Percentiles rank a stretch among this genome's conserved stretches.
phyloP scores from a whole-genome alignment of 2,113 vertebrate species.

The Psittacus erithacus region DNA sequence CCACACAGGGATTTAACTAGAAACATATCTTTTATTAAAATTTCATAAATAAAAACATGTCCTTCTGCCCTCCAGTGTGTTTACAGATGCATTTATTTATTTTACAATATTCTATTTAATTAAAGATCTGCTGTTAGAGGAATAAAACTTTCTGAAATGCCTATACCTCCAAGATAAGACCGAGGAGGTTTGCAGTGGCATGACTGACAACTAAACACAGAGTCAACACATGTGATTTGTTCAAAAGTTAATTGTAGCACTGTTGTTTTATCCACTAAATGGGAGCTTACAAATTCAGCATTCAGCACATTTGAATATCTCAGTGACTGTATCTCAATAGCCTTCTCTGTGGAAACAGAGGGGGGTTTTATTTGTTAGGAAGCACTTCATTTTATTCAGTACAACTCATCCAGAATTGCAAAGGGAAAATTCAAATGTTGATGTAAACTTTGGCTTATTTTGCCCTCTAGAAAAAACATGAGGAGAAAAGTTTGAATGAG shows the following conservation, averaged over 20 bases:
- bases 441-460: not conserved
- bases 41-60: conserved; percentile 50
- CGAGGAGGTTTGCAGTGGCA: not conserved
- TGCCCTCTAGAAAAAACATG: rapidly evolving
- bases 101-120: conserved; percentile 54
- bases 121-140: conserved; percentile 49
- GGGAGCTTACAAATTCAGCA: not conserved
- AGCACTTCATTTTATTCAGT: not conserved
- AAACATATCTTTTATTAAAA: conserved; percentile 64
- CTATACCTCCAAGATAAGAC: conserved; percentile 11
- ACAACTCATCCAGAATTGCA: not conserved
- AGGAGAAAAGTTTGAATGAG: not conserved
- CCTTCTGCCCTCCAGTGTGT: conserved; percentile 42
- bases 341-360: not conserved
- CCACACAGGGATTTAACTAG: conserved; percentile 30
- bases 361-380: not conserved
- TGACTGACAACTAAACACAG: not conserved
- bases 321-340: not conserved
- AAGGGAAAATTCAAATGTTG: not conserved
- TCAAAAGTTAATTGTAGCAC: not conserved
- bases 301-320: not conserved
- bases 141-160: conserved; percentile 24
- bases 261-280: not conserved
- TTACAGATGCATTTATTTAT: conserved; percentile 59
- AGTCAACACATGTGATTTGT: not conserved